phyloP scores from a whole-genome alignment of 2,888 invertebrate species.

The Tetranychus truncatus region DNA sequence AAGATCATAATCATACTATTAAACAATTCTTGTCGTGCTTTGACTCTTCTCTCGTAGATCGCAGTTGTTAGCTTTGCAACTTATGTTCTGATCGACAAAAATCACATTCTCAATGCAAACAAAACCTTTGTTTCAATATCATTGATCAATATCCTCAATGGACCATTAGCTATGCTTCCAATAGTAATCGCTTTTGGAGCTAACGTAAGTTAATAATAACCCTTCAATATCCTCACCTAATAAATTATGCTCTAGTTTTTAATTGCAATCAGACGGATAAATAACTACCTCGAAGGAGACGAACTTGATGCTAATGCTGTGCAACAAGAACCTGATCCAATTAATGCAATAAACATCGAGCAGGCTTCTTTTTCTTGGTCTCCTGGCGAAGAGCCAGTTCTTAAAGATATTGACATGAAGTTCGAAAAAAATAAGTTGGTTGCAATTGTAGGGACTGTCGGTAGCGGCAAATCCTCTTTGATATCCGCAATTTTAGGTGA shows the following conservation, averaged over 20 bases:
- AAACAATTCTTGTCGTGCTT: too few relatives aligned
- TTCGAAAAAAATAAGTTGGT: conserved; percentile 21
- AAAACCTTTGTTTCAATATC: conserved; percentile 34
- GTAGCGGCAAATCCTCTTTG: conserved; percentile 27
- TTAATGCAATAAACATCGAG: neutral
- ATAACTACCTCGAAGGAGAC: conserved; percentile 30
- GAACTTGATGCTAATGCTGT: neutral
- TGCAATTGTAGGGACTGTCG: conserved; percentile 26
- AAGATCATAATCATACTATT: too few relatives aligned
- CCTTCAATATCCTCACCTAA: neutral
- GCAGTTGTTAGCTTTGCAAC: neutral
- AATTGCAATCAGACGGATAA: conserved; percentile 47
- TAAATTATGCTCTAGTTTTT: neutral
- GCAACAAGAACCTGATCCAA: neutral
- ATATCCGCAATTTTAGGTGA: conserved; percentile 27
- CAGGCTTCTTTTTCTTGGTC: neutral
- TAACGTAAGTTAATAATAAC: conserved; percentile 8
- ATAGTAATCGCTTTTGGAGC: conserved; percentile 16
- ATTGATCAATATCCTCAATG: conserved; percentile 32
- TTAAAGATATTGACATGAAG: conserved; percentile 22
- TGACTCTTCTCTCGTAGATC: neutral
- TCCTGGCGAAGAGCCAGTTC: neutral
- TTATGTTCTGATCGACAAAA: neutral
- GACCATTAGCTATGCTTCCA: conserved; percentile 24
- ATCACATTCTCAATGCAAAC: neutral